phyloP scores from a whole-genome alignment of 2,888 invertebrate genomes.

The Zeuzera pyrina region DNA sequence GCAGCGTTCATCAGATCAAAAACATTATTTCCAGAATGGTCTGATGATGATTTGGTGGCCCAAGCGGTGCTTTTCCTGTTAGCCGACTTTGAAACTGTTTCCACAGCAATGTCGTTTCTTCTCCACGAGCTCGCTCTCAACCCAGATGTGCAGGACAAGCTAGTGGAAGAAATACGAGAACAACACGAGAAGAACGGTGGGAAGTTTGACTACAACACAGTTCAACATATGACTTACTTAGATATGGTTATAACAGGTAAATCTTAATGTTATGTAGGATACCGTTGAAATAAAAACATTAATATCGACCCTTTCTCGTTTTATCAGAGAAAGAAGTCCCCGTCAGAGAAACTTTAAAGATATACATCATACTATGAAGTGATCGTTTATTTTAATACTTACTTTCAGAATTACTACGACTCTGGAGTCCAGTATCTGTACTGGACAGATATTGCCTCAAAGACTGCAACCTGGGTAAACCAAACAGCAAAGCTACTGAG shows the following conservation, averaged over 20 bases:
- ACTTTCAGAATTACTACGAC: slow-evolving; percentile 30
- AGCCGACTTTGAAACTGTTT: slow-evolving; percentile 58
- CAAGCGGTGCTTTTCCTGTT: slow-evolving; percentile 59
- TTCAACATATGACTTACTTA: slow-evolving; percentile 25
- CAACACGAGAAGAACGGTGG: slow-evolving; percentile 26
- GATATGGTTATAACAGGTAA: slow-evolving; percentile 48
- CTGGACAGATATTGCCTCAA: slow-evolving; percentile 46
- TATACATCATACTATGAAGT: too few species aligned
- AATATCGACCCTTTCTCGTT: too few species aligned
- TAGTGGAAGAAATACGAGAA: slow-evolving; percentile 19
- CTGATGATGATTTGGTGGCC: slow-evolving; percentile 36
- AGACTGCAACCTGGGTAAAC: slow-evolving; percentile 28
- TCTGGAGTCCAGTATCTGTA: slow-evolving; percentile 36
- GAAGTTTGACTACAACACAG: slow-evolving; percentile 42
- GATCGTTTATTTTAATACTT: too few species aligned
- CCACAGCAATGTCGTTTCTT: slow-evolving; percentile 46
- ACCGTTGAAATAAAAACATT: too few species aligned
- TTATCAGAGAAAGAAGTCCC: too few species aligned
- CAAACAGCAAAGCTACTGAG: slow-evolving; percentile 11
- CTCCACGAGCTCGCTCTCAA: slow-evolving; percentile 67
- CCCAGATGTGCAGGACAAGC: slow-evolving; percentile 54
- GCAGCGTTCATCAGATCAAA: too few species aligned
- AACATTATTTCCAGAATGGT: slow-evolving; percentile 21
- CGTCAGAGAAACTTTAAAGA: too few species aligned
- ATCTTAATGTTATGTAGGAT: too few species aligned